phyloP scores from a whole-genome alignment of 2,113 vertebrate species.

The Heptranchias perlo region DNA sequence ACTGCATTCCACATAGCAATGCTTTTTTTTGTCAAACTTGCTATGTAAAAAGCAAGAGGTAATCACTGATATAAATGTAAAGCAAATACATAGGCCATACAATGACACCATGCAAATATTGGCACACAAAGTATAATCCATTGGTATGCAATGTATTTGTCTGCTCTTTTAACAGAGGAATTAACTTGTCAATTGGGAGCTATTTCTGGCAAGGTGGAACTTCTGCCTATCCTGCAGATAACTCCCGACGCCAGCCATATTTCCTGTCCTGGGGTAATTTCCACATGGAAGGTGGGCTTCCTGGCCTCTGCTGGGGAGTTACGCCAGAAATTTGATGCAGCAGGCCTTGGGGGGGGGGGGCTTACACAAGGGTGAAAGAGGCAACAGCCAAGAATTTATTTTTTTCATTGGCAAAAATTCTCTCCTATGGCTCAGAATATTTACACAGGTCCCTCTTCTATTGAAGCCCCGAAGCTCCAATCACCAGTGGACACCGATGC shows the following conservation, averaged over 20 bases:
- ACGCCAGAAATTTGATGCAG: too few relatives aligned
- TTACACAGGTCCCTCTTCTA: background rate
- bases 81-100: background rate
- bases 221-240: too few relatives aligned
- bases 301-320: background rate
- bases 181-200: background rate
- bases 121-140: background rate
- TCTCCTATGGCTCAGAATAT: background rate
- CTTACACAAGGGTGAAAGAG: background rate
- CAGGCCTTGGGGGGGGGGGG: too few relatives aligned
- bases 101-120: background rate
- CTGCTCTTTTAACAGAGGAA: background rate
- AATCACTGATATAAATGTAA: background rate
- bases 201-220: too few relatives aligned
- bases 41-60: background rate
- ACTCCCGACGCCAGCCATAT: background rate
- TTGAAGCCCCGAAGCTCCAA: too few relatives aligned
- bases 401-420: background rate
- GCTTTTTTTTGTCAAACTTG: background rate
- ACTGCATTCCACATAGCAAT: background rate
- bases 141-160: background rate
- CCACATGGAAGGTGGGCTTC: background rate
- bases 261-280: background rate
- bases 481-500: too few relatives aligned
- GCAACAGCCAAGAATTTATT: background rate